Conservation (phyloP, 2,113 vertebrate genomes). For the Strigops habroptila region DNA sequence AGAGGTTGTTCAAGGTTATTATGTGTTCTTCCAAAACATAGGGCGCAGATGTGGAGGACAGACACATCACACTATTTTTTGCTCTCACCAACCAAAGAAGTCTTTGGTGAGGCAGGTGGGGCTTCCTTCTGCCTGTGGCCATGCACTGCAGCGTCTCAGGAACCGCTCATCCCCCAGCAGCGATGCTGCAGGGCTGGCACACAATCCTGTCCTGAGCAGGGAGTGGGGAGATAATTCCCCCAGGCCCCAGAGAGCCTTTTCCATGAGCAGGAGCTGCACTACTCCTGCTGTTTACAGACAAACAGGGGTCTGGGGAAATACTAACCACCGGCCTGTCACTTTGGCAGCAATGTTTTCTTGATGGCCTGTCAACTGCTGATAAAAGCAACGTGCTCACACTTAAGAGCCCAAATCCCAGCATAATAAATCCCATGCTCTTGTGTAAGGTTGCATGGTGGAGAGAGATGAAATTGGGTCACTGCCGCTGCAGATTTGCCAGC, state of each 20-base stretch:
- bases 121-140: background rate
- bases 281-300: background rate
- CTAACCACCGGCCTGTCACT: background rate
- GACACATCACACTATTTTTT: background rate
- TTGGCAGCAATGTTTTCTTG: conserved; percentile 43
- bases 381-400: background rate
- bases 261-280: background rate
- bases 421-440: conserved; percentile 23
- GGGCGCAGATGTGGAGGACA: background rate
- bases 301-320: background rate
- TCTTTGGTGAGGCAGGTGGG: background rate
- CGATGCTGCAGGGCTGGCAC: accelerated
- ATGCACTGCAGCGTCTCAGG: background rate
- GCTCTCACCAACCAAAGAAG: background rate
- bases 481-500: background rate
- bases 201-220: accelerated
- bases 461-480: conserved; percentile 8
- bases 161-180: background rate
- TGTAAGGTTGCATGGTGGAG: background rate
- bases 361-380: conserved; percentile 35
- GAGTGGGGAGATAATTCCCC: background rate
- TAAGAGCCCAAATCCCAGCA: conserved; percentile 6
- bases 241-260: background rate
- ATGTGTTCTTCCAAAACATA: background rate
- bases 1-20: background rate